phyloP scores from a whole-genome alignment of 2,888 invertebrate genomes.

The Drosophila infuscata region DNA sequence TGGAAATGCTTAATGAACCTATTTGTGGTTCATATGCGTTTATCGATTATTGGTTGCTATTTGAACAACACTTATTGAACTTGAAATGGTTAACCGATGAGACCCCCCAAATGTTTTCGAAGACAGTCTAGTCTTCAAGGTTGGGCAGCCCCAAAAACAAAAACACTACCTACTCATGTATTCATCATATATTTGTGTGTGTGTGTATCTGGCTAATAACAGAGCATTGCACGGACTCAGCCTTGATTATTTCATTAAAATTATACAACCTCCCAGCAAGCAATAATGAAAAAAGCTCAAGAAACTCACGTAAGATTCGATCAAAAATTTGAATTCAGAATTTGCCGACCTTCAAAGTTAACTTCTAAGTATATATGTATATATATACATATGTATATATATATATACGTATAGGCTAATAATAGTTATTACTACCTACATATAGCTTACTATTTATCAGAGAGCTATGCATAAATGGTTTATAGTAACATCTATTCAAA shows the following conservation, averaged over 20 bases:
- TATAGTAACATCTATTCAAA: neutral
- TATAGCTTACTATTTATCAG: neutral
- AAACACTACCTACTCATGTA: no score
- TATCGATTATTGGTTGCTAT: neutral
- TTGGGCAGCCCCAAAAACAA: neutral
- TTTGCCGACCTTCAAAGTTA: conserved; percentile 33
- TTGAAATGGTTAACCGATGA: neutral
- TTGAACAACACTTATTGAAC: neutral
- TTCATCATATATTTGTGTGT: neutral
- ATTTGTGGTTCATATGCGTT: neutral
- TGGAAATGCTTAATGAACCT: neutral
- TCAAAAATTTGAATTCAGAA: conserved; percentile 19
- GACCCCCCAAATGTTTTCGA: neutral
- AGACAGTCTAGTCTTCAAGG: neutral
- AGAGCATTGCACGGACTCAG: conserved; percentile 14
- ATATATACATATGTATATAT: neutral
- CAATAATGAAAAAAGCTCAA: conserved; percentile 9
- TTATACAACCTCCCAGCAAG: conserved; percentile 5
- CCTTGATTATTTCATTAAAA: conserved; percentile 21
- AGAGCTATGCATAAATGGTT: neutral
- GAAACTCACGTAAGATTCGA: conserved; percentile 41
- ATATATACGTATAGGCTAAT: neutral
- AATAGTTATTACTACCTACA: neutral
- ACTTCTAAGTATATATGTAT: conserved; percentile 3
- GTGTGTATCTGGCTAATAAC: neutral